Base-by-base conservation (phyloP, 2,888 invertebrate species). In the Athripsodes cinereus region DNA sequence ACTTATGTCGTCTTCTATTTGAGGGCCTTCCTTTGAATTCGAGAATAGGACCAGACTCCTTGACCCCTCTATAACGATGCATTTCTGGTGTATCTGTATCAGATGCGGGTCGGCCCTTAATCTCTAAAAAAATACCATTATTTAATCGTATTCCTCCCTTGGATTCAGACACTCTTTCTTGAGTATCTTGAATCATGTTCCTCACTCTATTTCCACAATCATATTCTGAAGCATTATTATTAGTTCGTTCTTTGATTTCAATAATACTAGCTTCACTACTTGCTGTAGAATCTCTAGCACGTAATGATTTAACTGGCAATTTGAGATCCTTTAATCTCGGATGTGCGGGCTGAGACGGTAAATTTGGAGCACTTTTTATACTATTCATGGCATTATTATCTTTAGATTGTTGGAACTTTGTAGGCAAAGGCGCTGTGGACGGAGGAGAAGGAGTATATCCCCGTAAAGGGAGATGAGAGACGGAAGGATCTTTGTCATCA, bases 361-460 rank as follows among this genome's bases (percentile, higher is more conserved):
- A 72, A 70, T 89, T 89, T 0, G 90, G 90, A 3, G 90, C 88
- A 71, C 90, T 90, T 67, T 86, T 84, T 60, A 90, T 89, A 68
- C 90, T 89, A 70, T 87, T 88, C 85, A 87, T 86, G 52, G 82
- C 79, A 62, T 84, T 81, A 52, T 81, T 79, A 62, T 86, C 86
- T 66, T 88, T 87, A 57, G 79, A 79, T 65, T 82, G 81, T 64
- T 85, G 86, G 73, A 90, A 91, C 72, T 91, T 91, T 61, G 87
- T 84, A 1, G 91, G 90, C 65, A 91, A 74, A 20, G 91, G 91
- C 1, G 90, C 90, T 19, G 90, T 91, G 59, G 91, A 90, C 57
- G 91, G 91, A 51, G 91, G 90, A 46, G 90, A 90, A 11, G 89
- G 88, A 2, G 89, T 88, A 65, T 87, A 89, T 35, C 87, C 87